Percentiles rank a stretch among this genome's conserved stretches.
Evolutionary conservation across 2,113 vertebrate species (phyloP).

Genomic region (Xenopus tropicalis): UCB_Xtro_10.0 CM004445.2:85946501-85947000

Average conservation of each 20-base stretch:
- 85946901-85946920: background rate
- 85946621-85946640: slow-evolving; percentile 39
- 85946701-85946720: slow-evolving; percentile 26
- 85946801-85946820: background rate
- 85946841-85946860: background rate
- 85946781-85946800: background rate
- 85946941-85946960: too few relatives aligned
- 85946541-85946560: slow-evolving; percentile 30
- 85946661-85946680: slow-evolving; percentile 45
- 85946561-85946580: slow-evolving; percentile 36
- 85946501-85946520: background rate
- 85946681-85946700: slow-evolving; percentile 35
- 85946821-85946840: background rate
- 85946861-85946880: slow-evolving; percentile 18
- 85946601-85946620: slow-evolving; percentile 43
- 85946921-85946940: too few relatives aligned
- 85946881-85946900: background rate
- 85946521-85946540: slow-evolving; percentile 20
- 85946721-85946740: slow-evolving; percentile 21
- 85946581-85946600: slow-evolving; percentile 34
- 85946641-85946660: slow-evolving; percentile 46
- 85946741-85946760: background rate
- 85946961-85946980: too few relatives aligned
- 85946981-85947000: too few relatives aligned
- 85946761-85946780: slow-evolving; percentile 2